Evolutionary conservation across 2,113 vertebrate species (phyloP), one percentile per base, ranked within the genome.

Genomic region (Tachysurus fulvidraco): DNA sequence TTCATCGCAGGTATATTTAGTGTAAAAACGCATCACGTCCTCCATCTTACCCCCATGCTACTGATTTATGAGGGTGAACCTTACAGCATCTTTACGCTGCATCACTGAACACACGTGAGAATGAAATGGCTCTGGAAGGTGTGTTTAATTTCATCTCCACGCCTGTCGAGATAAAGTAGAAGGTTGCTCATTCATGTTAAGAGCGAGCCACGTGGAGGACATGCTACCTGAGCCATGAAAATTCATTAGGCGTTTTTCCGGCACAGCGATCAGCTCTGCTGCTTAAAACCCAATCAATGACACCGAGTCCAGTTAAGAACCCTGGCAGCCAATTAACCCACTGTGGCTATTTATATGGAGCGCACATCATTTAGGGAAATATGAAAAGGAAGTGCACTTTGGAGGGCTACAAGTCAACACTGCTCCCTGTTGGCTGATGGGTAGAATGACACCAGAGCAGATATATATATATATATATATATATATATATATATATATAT

Each of bases 281-380:
- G 71, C 55, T 83, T 83, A 83, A 87, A 87, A 73, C 86, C 60
- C 86, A 83, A 77, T 83, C 86, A 78, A 57, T 87, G 81, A 87
- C 80, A 77, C 60, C 73, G 17, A 83, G 59, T 87, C 86, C 86
- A 59, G 82, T 87, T 83, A 83, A 87, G 57, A 23, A 25, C 19
- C 71, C 71, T 30, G 19, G 71, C 86, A 87, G 86, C 86, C 86
- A 87, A 87, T 87, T 87, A 83, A 87, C 86, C 86, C 36, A 9
- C 59, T 28, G 86, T 44, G 4, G 44, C 30, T 67, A 78, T 83
- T 87, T 77, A 83, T 76, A 59, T 30, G 57, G 67, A 76, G 65
- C n/a, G 57, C 65, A 82, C 79, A 82, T 25, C 25, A 44, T 23
- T 54, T 17, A 76, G 55, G 55, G 69, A 65, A 65, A 46, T 62